Percentiles rank a stretch among this genome's conserved stretches.
These are phyloP conservation scores for Triplophysa bombifrons DNA, from an alignment of 2,797 vertebrate species.

Conservation along the genomic window DNA sequence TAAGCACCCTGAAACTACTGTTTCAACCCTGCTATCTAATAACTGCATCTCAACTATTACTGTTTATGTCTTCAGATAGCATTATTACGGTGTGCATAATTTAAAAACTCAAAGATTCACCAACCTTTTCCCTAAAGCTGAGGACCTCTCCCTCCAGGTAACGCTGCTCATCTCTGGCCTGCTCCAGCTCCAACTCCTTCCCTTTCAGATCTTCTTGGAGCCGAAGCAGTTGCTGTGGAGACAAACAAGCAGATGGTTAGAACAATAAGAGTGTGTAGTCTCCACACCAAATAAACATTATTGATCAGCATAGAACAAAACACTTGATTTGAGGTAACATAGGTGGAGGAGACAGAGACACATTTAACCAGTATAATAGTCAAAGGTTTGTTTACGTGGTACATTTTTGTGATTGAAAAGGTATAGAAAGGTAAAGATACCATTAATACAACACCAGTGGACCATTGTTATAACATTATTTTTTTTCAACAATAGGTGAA, in stretches of 20 bases:
- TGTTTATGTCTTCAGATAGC: not conserved
- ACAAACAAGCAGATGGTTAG: slow-evolving; percentile 37
- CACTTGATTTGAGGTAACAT: not conserved
- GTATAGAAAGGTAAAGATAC: not conserved
- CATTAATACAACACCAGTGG: not conserved
- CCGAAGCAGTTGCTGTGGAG: slow-evolving; percentile 85
- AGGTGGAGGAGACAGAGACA: not conserved
- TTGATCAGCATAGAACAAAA: not conserved
- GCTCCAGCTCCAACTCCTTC: slow-evolving; percentile 89
- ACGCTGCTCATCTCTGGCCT: slow-evolving; percentile 87
- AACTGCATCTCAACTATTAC: no score
- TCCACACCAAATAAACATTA: slow-evolving; percentile 32
- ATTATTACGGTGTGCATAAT: not conserved
- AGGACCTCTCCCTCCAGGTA: slow-evolving; percentile 77
- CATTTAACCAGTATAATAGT: not conserved
- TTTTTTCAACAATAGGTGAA: no score
- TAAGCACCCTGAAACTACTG: no score
- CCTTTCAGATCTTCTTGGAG: slow-evolving; percentile 89
- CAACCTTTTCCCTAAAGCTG: slow-evolving; percentile 86
- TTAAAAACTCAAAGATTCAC: slow-evolving; percentile 30
- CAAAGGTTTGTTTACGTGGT: not conserved
- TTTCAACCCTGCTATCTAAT: no score
- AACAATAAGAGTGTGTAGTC: slow-evolving; percentile 23
- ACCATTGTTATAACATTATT: not conserved
- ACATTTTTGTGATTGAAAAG: not conserved